Evolutionary conservation across 1,140 invertebrate genomes (phyloP), one percentile per base, ranked within the genome.

Genomic region (Nylanderia fulva): DNA sequence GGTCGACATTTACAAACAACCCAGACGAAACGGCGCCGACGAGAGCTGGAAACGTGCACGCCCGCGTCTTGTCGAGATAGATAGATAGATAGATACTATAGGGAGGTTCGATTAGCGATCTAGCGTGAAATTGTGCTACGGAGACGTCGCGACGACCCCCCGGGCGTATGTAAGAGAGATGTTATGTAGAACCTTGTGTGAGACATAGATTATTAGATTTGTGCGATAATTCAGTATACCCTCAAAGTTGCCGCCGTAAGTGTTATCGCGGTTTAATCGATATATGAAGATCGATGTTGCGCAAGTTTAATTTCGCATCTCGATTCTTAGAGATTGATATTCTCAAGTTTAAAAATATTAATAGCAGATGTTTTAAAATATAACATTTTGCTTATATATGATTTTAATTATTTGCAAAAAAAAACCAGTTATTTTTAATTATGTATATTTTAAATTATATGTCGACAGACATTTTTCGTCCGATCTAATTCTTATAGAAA

Each of bases 1-100:
- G 83, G 45, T 61, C 11, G 27, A 42, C 36, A 66, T 87, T 36
- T 52, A 71, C 68, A 87, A 84, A 87, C 80, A 87, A 60, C 66
- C 42, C 63, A 86, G 84, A 82, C 85, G 66, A 58, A 72, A 66
- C 75, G 85, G 86, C 75, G 86, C 86, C 85, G 54, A 39, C 33
- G 27, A 85, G 54, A 27, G 18, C 13, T 39, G 42, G 33, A 76
- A 68, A 87, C 39, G 21, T 54, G 39, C 33, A 33, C 29, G n/a
- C n/a, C 9, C 33, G 45, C 45, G 29, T 77, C 48, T 52, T 24
- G 33, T 24, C 11, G 52, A 42, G 61, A 29, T 29, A 56, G 29
- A 54, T 21, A 13, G 39, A 39, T 77, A 27, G 72, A 9, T 56
- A n/a, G n/a, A n/a, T n/a, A n/a, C n/a, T n/a, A n/a, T n/a, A 18